These are phyloP conservation scores for Atherinomorus stipes DNA, from an alignment of 2,113 vertebrate genomes.

Conservation along the genomic window DNA sequence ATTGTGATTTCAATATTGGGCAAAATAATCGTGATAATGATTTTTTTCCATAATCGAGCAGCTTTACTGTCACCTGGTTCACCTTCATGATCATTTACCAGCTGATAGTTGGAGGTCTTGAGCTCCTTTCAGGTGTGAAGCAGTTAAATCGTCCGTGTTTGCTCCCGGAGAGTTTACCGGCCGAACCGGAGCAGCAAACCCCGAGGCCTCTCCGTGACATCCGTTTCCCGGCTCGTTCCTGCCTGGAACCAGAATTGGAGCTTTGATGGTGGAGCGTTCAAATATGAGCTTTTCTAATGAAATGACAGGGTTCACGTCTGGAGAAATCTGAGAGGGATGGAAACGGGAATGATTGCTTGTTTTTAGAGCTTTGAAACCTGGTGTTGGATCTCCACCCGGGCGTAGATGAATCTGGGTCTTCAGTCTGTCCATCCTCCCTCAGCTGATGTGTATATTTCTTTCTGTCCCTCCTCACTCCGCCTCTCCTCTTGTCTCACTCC, in stretches of 20 bases:
- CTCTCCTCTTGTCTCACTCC: constrained; percentile 83
- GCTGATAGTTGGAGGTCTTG: constrained; percentile 35
- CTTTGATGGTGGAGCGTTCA: constrained; percentile 34
- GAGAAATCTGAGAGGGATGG: too few relatives aligned
- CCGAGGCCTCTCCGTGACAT: constrained; percentile 2
- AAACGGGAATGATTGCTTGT: too few relatives aligned
- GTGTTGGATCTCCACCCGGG: background rate
- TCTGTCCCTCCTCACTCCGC: constrained; percentile 68
- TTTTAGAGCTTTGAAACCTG: background rate
- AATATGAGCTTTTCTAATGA: background rate
- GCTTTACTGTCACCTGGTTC: too few relatives aligned
- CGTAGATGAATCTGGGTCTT: constrained; percentile 25
- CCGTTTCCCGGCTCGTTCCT: constrained; percentile 10
- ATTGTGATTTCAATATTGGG: too few relatives aligned
- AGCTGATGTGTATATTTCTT: constrained; percentile 79
- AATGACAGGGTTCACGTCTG: too few relatives aligned
- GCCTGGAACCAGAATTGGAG: constrained; percentile 36
- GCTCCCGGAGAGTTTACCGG: constrained; percentile 45
- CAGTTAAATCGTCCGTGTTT: constrained; percentile 46
- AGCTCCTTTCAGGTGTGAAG: constrained; percentile 50
- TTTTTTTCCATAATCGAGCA: too few relatives aligned
- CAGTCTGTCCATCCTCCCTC: constrained; percentile 25
- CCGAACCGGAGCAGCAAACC: constrained; percentile 30
- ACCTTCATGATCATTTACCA: too few relatives aligned
- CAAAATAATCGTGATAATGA: too few relatives aligned